Percentiles rank a stretch among this genome's conserved stretches.
Evolutionary conservation across 2,888 invertebrate genomes (phyloP).

Genomic region (Pachymerium ferrugineum): DNA sequence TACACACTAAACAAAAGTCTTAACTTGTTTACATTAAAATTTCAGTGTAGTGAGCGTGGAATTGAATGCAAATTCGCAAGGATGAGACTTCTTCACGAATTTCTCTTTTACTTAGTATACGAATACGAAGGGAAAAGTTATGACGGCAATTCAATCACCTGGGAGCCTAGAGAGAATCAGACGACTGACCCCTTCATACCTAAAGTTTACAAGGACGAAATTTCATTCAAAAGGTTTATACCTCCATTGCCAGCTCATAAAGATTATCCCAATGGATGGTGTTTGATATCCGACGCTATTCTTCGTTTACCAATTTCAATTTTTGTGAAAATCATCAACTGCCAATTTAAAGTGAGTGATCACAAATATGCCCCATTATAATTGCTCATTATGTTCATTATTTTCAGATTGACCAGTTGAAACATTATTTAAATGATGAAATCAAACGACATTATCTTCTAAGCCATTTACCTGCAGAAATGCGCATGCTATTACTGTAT

Average conservation of each 20-base stretch:
- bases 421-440: constrained; percentile 60
- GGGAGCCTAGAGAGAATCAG: background rate
- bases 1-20: too few species aligned
- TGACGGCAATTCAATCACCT: constrained; percentile 39
- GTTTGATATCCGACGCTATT: constrained; percentile 62
- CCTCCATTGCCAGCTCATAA: constrained; percentile 59
- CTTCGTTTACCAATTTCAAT: constrained; percentile 64
- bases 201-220: constrained; percentile 43
- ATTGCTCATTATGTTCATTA: background rate
- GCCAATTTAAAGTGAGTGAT: constrained; percentile 50
- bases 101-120: constrained; percentile 64
- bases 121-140: constrained; percentile 50
- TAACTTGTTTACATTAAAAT: too few species aligned
- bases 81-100: constrained; percentile 61
- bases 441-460: constrained; percentile 60
- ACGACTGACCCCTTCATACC: constrained; percentile 35
- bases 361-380: background rate
- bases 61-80: constrained; percentile 62
- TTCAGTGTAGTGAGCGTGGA: constrained; percentile 39
- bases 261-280: constrained; percentile 62
- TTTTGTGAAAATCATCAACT: constrained; percentile 61
- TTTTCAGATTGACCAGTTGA: constrained; percentile 53
- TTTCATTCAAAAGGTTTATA: constrained; percentile 67
- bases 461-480: constrained; percentile 54
- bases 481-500: constrained; percentile 54